These are phyloP conservation scores for Folsomia candida DNA, from an alignment of 2,888 invertebrate species.

Conservation along the genomic window DNA sequence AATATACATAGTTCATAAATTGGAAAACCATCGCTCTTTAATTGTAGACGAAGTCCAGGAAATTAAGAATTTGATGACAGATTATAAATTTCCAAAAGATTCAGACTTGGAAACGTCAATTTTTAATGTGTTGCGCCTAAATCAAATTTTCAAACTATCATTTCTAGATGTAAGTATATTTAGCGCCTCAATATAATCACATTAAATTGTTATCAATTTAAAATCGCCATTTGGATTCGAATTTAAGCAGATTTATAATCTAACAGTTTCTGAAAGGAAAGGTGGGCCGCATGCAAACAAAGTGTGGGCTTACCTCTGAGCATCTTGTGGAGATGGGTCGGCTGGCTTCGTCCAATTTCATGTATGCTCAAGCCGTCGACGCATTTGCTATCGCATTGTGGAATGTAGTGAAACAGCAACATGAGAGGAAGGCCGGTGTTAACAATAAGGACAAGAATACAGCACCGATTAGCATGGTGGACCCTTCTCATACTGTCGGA, in stretches of 20 bases:
- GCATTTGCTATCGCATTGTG: conserved; percentile 22
- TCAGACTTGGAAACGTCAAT: conserved; percentile 22
- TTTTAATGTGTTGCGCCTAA: conserved; percentile 26
- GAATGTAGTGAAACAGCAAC: background rate
- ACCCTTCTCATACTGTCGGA: background rate
- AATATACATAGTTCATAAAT: too few relatives aligned
- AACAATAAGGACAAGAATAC: background rate
- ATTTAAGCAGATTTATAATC: too few relatives aligned
- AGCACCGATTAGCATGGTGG: too few relatives aligned
- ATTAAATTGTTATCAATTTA: background rate
- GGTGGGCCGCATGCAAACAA: conserved; percentile 1
- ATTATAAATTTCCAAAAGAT: conserved; percentile 8
- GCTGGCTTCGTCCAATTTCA: conserved; percentile 12
- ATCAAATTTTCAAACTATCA: conserved; percentile 31
- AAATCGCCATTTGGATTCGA: too few relatives aligned
- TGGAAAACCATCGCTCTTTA: too few relatives aligned
- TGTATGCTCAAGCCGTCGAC: conserved; percentile 26
- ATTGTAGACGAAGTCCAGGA: background rate
- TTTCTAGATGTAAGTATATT: conserved; percentile 26
- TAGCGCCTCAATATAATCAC: background rate
- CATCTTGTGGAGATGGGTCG: conserved; percentile 29
- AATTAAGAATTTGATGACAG: background rate
- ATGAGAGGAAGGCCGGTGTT: background rate
- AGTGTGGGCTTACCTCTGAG: conserved; percentile 16
- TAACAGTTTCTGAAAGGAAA: conserved; percentile 29